phyloP scores from a whole-genome alignment of 2,888 invertebrate species.

The Melolontha melolontha region DNA sequence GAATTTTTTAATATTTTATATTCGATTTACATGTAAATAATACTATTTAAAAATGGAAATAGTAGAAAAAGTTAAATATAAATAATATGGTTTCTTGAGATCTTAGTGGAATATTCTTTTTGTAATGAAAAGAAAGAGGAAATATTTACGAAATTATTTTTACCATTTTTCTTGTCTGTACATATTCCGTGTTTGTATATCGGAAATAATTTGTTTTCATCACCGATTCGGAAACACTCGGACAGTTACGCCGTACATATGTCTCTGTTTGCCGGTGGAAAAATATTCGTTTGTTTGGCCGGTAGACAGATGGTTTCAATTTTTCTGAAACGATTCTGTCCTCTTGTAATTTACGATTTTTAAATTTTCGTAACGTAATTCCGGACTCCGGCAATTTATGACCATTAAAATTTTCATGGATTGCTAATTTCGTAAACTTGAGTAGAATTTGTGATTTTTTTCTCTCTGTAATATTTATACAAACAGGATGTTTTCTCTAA shows the following conservation, averaged over 20 bases:
- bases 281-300: slow-evolving; percentile 24
- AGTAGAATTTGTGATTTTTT: not conserved
- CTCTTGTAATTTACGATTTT: slow-evolving; percentile 23
- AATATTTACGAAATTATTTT: too few species aligned
- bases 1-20: too few species aligned
- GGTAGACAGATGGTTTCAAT: slow-evolving; percentile 35
- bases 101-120: too few species aligned
- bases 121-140: too few species aligned
- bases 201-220: slow-evolving; percentile 26
- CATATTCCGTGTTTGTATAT: not conserved
- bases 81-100: too few species aligned
- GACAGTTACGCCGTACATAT: not conserved
- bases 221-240: slow-evolving; percentile 6
- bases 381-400: slow-evolving; percentile 5
- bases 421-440: slow-evolving; percentile 24
- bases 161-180: too few species aligned
- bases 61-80: too few species aligned
- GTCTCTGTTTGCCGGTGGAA: not conserved
- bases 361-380: slow-evolving; percentile 28
- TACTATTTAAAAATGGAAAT: too few species aligned
- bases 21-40: too few species aligned
- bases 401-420: slow-evolving; percentile 7
- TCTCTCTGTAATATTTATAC: too few species aligned
- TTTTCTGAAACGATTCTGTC: slow-evolving; percentile 14
- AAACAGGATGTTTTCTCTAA: too few species aligned